Evolutionary conservation across 2,113 vertebrate species (phyloP).

Genomic region (Corydoras maculifer): DNA sequence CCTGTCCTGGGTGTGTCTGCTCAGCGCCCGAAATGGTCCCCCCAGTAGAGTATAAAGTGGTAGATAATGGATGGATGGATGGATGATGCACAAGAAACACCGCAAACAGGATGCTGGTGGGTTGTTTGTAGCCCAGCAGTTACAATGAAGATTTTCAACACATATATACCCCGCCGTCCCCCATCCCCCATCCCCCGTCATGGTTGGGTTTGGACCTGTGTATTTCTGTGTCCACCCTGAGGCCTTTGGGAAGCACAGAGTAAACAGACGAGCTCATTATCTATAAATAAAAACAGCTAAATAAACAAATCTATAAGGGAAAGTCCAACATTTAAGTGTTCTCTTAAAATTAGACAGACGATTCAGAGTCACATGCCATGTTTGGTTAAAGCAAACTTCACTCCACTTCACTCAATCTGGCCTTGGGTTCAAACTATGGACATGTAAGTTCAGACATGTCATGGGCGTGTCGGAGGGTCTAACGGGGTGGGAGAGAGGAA

Average conservation of each 20-base stretch:
- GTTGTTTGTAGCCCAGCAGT: no score
- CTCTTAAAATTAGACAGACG: not conserved
- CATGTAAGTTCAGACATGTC: not conserved
- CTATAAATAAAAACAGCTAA: no score
- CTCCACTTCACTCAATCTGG: no score
- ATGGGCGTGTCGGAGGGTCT: not conserved
- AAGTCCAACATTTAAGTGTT: not conserved
- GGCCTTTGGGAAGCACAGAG: not conserved
- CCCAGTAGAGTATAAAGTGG: no score
- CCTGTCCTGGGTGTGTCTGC: no score
- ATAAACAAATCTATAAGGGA: not conserved
- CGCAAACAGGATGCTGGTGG: no score
- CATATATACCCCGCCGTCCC: no score
- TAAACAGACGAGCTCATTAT: not conserved
- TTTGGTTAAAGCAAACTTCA: not conserved
- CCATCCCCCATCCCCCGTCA: no score
- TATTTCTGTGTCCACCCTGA: not conserved
- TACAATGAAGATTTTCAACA: no score
- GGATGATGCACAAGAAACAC: no score
- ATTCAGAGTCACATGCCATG: not conserved
- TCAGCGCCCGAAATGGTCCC: no score
- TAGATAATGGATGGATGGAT: no score
- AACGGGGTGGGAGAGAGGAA: not conserved
- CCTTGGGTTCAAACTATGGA: not conserved
- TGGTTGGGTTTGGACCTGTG: not conserved